These are phyloP conservation scores for Himalopsyche anomala DNA, from an alignment of 2,888 invertebrate genomes.

Conservation along the genomic window DNA sequence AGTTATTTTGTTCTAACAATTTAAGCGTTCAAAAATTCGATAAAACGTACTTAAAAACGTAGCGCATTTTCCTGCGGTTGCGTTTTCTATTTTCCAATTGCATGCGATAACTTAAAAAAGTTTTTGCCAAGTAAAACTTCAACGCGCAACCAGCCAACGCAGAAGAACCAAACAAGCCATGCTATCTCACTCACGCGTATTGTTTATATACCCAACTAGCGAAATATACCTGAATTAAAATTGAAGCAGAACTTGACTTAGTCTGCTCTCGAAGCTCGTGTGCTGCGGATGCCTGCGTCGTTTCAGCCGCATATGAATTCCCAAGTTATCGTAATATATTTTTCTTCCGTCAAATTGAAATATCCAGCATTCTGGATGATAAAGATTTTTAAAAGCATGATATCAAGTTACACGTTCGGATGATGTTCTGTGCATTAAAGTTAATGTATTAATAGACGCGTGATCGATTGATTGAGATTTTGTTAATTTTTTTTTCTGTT, in stretches of 20 bases:
- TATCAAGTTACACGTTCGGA: slow-evolving; percentile 54
- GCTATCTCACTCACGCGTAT: not conserved
- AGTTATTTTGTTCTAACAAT: too few relatives aligned
- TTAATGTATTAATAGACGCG: slow-evolving; percentile 12
- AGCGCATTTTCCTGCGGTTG: not conserved
- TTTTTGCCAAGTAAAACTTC: slow-evolving; percentile 47
- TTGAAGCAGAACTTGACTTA: slow-evolving; percentile 47
- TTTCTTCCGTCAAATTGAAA: slow-evolving; percentile 51
- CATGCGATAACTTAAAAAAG: slow-evolving; percentile 35
- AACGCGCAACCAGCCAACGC: slow-evolving; percentile 46
- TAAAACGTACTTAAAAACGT: not conserved
- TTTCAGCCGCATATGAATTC: slow-evolving; percentile 11
- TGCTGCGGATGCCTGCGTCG: slow-evolving; percentile 34
- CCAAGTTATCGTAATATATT: slow-evolving; percentile 45
- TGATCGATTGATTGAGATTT: slow-evolving; percentile 46
- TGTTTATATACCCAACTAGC: slow-evolving; percentile 18
- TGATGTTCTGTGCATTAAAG: slow-evolving; percentile 19
- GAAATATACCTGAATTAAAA: slow-evolving; percentile 54
- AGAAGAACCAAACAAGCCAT: slow-evolving; percentile 32
- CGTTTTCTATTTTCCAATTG: not conserved
- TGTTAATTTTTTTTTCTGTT: not conserved
- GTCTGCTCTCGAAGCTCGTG: slow-evolving; percentile 52
- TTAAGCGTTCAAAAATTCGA: not conserved
- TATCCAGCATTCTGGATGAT: slow-evolving; percentile 43
- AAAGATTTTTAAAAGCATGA: slow-evolving; percentile 49